Evolutionary conservation across 2,113 vertebrate species (phyloP), one percentile per base, ranked within the genome.

Genomic region (Larimichthys crocea): DNA sequence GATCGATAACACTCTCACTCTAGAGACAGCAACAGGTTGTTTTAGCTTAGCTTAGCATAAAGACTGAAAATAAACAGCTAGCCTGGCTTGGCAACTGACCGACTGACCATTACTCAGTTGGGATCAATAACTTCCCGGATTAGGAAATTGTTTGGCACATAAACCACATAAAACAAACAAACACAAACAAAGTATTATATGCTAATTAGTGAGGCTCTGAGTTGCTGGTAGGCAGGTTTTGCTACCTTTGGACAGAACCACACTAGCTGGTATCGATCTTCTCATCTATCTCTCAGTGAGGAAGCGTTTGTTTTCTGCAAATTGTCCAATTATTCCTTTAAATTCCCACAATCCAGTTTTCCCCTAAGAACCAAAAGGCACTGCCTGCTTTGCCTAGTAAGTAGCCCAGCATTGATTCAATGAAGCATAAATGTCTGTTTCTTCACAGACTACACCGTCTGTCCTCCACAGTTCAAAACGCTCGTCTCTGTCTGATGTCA

Each of bases 241-340:
- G 1, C 15, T 10, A 16, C 14, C 11, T 29, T 64, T 48, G 44
- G 8, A 49, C 24, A 19, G 22, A 65, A 48, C n/a, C 7, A 66
- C 3, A 14, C 40, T 2, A 24, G 3, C 20, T 52, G 48, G 15
- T n/a, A 11, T 53, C 11, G 20, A 22, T 22, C 20, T 53, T 10
- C 20, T 56, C n/a, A 24, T 56, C 22, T 24, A 5, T 24, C 56
- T 59, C 55, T 40, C 17, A 62, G 35, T 2, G 19, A 40, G 8
- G 62, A 40, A 40, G 3, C 8, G 55, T 48, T 46, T 74, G 46
- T 73, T 63, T 63, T 9, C 48, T 8, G 35, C 29, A 12, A 74
- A 22, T 52, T 74, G 20, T 62, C 46, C 10, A 64, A 44, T 42
- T 66, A 11, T 16, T 44, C 59, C 31, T 74, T 74, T 15, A 75